Evolutionary conservation across 2,113 vertebrate genomes (phyloP).

Genomic region (Gadus macrocephalus): DNA sequence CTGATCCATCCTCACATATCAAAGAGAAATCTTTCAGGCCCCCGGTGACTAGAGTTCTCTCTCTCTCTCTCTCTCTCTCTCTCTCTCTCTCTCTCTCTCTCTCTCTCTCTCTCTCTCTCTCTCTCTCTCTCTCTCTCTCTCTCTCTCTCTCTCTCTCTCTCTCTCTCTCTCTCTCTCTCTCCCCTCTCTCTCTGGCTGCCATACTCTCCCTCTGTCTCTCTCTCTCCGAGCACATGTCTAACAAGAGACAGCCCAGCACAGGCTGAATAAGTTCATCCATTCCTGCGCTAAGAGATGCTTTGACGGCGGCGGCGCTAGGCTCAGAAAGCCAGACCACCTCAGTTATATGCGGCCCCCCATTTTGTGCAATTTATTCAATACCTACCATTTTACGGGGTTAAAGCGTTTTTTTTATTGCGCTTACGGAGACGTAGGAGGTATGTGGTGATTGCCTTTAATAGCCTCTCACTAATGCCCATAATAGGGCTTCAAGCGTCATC

Average conservation of each 20-base stretch:
- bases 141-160: too few species aligned
- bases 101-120: too few species aligned
- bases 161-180: too few species aligned
- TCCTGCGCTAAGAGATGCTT: not conserved
- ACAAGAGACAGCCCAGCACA: not conserved
- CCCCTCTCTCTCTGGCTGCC: too few species aligned
- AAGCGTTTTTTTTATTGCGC: not conserved
- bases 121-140: too few species aligned
- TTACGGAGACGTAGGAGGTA: not conserved
- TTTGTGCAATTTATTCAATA: slow-evolving; percentile 10
- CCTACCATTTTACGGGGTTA: not conserved
- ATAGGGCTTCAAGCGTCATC: not conserved
- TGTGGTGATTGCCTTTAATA: not conserved
- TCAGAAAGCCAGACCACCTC: not conserved
- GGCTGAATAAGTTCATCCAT: slow-evolving; percentile 9
- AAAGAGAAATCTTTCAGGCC: too few species aligned
- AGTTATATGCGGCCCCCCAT: slow-evolving; percentile 3
- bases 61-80: too few species aligned
- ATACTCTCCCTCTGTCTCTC: too few species aligned
- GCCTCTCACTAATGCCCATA: not conserved
- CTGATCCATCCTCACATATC: not conserved
- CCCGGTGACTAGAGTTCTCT: slow-evolving; percentile 9
- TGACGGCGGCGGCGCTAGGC: not conserved
- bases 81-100: too few species aligned
- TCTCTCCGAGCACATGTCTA: too few species aligned